phyloP scores from a whole-genome alignment of 2,888 invertebrate genomes.

The Nematopogon swammerdamellus region DNA sequence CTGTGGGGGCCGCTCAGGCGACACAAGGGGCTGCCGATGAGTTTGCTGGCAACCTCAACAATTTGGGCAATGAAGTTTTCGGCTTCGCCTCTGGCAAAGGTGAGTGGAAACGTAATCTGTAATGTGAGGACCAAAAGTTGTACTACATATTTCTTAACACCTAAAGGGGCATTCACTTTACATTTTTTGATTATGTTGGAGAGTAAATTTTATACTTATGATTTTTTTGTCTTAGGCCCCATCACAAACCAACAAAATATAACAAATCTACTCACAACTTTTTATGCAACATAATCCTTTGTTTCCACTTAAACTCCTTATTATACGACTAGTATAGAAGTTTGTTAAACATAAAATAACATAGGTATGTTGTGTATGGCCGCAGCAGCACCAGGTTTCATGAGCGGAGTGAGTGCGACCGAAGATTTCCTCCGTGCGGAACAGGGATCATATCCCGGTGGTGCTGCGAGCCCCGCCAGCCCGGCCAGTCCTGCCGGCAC shows the following conservation, averaged over 20 bases:
- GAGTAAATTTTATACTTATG: too few relatives aligned
- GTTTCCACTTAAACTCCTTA: too few relatives aligned
- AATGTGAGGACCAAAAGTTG: background rate
- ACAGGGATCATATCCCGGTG: too few relatives aligned
- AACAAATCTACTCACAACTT: too few relatives aligned
- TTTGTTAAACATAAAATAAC: background rate
- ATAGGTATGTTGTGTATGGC: background rate
- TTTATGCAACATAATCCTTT: too few relatives aligned
- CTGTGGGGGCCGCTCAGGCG: slow-evolving; percentile 22
- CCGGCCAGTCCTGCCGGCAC: too few relatives aligned
- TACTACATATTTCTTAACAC: background rate
- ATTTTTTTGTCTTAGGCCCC: too few relatives aligned
- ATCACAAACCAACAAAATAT: too few relatives aligned
- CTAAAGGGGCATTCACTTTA: too few relatives aligned
- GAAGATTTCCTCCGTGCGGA: too few relatives aligned
- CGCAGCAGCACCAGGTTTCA: slow-evolving; percentile 27
- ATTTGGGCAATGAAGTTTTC: slow-evolving; percentile 44
- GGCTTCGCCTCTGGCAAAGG: slow-evolving; percentile 45
- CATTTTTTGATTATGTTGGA: too few relatives aligned
- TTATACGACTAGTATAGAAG: background rate
- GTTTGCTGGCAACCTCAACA: slow-evolving; percentile 41
- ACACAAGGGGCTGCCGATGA: slow-evolving; percentile 38
- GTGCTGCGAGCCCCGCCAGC: too few relatives aligned
- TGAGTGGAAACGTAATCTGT: slow-evolving; percentile 13
- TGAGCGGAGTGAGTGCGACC: slow-evolving; percentile 22